phyloP scores from a whole-genome alignment of 35 echinoderm and acorn worm genomes.

The Strongylocentrotus purpuratus region DNA sequence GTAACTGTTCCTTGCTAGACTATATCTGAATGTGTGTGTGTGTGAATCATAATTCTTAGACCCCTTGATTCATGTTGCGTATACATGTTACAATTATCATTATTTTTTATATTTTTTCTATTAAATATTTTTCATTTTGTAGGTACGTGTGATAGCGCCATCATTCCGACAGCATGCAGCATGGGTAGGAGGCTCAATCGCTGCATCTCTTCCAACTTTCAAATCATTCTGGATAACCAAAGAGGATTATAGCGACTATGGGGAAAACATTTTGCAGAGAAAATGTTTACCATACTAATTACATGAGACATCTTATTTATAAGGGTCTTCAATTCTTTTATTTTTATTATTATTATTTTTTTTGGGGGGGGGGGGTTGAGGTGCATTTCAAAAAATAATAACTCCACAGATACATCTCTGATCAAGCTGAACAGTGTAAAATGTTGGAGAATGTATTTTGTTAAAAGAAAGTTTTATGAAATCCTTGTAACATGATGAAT shows the following conservation, averaged over 20 bases:
- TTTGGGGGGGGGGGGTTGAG: too few species aligned
- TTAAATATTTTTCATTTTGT: neutral
- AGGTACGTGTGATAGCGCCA: conserved; percentile 53
- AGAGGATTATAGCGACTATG: conserved; percentile 58
- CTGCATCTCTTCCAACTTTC: conserved; percentile 59
- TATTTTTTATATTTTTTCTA: too few species aligned
- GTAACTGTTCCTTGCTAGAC: too few species aligned
- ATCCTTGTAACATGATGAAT: too few species aligned
- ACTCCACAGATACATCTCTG: neutral
- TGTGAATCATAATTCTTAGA: too few species aligned
- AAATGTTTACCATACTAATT: conserved; percentile 40
- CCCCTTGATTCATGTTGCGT: too few species aligned
- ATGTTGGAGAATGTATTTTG: neutral
- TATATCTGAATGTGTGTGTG: too few species aligned
- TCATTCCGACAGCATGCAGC: conserved; percentile 33
- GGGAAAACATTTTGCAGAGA: conserved; percentile 19
- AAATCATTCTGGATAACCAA: conserved; percentile 50
- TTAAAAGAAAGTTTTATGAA: neutral
- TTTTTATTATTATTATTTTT: too few species aligned
- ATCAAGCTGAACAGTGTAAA: neutral
- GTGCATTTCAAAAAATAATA: neutral
- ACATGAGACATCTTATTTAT: neutral
- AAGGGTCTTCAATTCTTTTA: too few species aligned
- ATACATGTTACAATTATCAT: too few species aligned
- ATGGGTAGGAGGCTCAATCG: conserved; percentile 60